A percentile compares a stretch with the other conserved stretches of the same genome.
Conservation (phyloP, 2,797 vertebrate species). For the Phoeniculus purpureus region DNA sequence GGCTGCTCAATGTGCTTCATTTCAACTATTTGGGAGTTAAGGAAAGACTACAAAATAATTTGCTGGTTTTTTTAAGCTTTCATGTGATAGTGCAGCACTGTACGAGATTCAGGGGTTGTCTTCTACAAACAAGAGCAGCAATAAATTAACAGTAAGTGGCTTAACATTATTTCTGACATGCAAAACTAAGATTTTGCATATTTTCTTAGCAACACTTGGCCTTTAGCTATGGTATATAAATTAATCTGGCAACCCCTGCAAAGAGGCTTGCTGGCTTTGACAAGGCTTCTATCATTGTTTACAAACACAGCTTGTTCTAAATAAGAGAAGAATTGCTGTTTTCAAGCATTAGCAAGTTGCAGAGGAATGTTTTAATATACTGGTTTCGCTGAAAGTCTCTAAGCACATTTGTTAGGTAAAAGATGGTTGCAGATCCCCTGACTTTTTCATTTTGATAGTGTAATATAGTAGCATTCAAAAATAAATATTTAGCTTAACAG, state of each 20-base stretch:
- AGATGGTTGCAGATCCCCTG: not conserved
- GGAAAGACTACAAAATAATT: not conserved
- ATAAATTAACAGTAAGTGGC: not conserved
- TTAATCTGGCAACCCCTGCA: not conserved
- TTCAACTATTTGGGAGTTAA: not conserved
- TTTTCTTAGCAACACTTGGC: not conserved
- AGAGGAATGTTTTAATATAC: not conserved
- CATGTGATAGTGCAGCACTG: not conserved
- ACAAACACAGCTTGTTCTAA: not conserved
- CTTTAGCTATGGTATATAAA: not conserved
- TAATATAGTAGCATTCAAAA: not conserved
- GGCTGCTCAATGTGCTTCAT: not conserved
- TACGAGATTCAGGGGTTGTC: not conserved
- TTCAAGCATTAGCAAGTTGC: not conserved
- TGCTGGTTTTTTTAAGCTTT: not conserved
- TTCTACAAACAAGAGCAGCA: not conserved
- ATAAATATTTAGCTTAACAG: not conserved
- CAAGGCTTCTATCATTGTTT: not conserved
- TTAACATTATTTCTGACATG: not conserved
- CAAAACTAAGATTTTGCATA: not conserved
- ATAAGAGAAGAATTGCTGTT: not conserved
- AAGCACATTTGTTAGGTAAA: not conserved
- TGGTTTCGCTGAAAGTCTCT: not conserved
- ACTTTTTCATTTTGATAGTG: not conserved
- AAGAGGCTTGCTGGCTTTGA: not conserved